Evolutionary conservation across 92 coral and sea anemone genomes (phyloP).

Genomic region (Parazoanthus swiftii): DNA sequence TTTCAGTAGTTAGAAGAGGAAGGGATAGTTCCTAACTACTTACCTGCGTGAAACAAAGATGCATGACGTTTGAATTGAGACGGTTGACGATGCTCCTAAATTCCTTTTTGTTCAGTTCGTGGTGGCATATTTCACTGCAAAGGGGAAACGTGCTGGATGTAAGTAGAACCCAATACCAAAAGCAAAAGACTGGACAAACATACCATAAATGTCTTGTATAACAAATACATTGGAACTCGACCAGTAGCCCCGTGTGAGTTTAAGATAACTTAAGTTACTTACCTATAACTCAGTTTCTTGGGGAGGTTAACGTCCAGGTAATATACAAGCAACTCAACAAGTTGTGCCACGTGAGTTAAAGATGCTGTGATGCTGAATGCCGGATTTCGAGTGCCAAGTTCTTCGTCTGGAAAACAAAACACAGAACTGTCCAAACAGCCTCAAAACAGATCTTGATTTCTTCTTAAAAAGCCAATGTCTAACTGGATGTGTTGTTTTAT

Average conservation of each 20-base stretch:
- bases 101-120: slow-evolving; percentile 77
- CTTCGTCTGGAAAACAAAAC: slow-evolving; percentile 61
- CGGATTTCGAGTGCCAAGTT: slow-evolving; percentile 75
- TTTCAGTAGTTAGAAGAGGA: not conserved
- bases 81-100: slow-evolving; percentile 83
- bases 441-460: too few relatives aligned
- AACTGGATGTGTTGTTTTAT: too few relatives aligned
- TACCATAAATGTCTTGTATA: not conserved
- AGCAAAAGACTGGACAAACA: not conserved
- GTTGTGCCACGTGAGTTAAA: slow-evolving; percentile 82
- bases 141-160: not conserved
- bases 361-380: slow-evolving; percentile 87
- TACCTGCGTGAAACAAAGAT: slow-evolving; percentile 95
- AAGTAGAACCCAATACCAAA: not conserved
- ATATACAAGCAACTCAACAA: slow-evolving; percentile 76
- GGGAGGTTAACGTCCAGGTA: slow-evolving; percentile 90
- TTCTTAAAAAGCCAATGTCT: too few relatives aligned
- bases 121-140: slow-evolving; percentile 91
- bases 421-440: not conserved
- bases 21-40: not conserved
- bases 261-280: not conserved
- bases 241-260: not conserved
- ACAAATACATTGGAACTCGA: not conserved
- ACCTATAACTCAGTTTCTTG: slow-evolving; percentile 92
- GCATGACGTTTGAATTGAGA: slow-evolving; percentile 85